These are phyloP conservation scores for Kryptopterus vitreolus DNA, from an alignment of 2,797 vertebrate genomes.

Conservation along the genomic window DNA sequence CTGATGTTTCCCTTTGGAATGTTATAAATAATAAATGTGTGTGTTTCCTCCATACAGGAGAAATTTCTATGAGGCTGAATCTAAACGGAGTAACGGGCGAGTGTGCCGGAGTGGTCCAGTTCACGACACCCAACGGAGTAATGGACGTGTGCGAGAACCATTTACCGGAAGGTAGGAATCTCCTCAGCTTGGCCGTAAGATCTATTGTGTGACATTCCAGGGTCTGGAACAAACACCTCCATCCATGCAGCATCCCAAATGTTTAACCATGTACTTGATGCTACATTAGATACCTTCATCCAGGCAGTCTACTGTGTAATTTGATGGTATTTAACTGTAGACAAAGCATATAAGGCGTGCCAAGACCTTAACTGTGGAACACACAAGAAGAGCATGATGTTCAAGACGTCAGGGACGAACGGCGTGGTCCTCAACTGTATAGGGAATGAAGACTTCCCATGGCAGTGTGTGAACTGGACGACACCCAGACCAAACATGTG, in stretches of 20 bases:
- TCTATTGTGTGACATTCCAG: neutral
- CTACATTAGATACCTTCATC: neutral
- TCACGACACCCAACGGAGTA: neutral
- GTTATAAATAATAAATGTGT: neutral
- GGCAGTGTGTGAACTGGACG: conserved; percentile 62
- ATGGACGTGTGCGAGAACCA: conserved; percentile 48
- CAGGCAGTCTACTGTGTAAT: neutral
- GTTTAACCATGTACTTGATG: neutral
- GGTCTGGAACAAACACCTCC: neutral
- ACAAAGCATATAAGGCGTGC: conserved; percentile 40
- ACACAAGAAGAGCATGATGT: fast-evolving
- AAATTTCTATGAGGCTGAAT: conserved; percentile 15
- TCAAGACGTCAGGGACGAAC: neutral
- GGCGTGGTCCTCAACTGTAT: conserved; percentile 33
- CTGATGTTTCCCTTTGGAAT: no score
- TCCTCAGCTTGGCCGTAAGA: neutral
- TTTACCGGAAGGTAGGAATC: neutral
- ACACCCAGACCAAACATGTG: neutral
- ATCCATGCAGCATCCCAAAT: no score
- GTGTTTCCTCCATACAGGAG: conserved; percentile 47
- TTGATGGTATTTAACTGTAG: neutral
- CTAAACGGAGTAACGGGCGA: fast-evolving
- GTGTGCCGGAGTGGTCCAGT: conserved; percentile 64
- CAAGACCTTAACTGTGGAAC: conserved; percentile 4
- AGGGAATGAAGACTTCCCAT: neutral